phyloP scores from a whole-genome alignment of 2,797 vertebrate genomes.

The Megaceryle alcyon region DNA sequence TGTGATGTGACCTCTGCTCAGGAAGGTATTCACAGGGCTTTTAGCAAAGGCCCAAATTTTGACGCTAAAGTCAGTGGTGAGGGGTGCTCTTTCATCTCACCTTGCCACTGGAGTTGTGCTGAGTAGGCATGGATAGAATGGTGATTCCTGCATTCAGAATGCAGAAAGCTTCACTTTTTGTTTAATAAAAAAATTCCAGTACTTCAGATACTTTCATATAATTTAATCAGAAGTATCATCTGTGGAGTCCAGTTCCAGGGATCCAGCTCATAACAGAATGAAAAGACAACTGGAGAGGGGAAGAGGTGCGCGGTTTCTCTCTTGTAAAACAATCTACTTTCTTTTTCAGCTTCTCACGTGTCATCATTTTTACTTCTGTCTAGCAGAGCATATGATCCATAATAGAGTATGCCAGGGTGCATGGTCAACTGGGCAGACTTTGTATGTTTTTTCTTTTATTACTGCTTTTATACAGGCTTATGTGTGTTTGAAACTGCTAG shows the following conservation, averaged over 20 bases:
- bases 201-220: not conserved
- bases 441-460: not conserved
- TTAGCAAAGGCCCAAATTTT: not conserved
- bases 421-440: not conserved
- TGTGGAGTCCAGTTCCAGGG: not conserved
- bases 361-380: not conserved
- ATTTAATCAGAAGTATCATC: not conserved
- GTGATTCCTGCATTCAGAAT: not conserved
- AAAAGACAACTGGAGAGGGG: not conserved
- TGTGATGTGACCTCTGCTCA: not conserved
- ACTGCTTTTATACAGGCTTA: not conserved
- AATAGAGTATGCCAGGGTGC: not conserved
- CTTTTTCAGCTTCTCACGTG: not conserved
- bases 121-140: not conserved
- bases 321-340: not conserved
- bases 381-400: not conserved
- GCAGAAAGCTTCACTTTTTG: not conserved
- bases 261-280: not conserved
- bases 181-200: too few relatives aligned
- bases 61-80: not conserved
- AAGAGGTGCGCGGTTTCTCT: not conserved
- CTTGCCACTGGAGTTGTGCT: not conserved
- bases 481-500: not conserved
- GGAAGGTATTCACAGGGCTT: not conserved
- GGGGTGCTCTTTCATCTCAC: not conserved